A percentile compares a stretch with the other conserved stretches of the same genome.
phyloP scores from a whole-genome alignment of 1,140 invertebrate genomes.

The Araneus ventricosus region DNA sequence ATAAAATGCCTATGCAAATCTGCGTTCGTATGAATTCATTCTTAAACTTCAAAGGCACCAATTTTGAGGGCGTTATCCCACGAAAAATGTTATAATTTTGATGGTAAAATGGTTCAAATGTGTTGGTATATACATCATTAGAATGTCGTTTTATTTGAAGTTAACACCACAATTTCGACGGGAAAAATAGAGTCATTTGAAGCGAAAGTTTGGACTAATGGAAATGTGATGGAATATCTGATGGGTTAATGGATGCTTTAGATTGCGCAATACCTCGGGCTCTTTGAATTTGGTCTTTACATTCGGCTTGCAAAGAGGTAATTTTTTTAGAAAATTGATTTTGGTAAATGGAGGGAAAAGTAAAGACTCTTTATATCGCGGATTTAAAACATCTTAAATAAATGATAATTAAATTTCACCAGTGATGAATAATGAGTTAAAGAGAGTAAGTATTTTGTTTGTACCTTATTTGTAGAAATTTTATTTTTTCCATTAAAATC shows the following conservation, averaged over 20 bases:
- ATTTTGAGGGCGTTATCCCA: background rate
- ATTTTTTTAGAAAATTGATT: background rate
- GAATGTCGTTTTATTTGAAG: background rate
- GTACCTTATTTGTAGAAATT: too few relatives aligned
- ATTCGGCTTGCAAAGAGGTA: background rate
- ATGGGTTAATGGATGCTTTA: background rate
- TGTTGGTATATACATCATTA: background rate
- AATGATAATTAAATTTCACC: too few relatives aligned
- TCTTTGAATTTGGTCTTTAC: background rate
- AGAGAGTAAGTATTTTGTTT: too few relatives aligned
- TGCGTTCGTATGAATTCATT: too few relatives aligned
- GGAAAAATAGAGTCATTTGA: background rate
- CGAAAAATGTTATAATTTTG: background rate
- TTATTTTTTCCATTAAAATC: too few relatives aligned
- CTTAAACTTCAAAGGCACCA: background rate
- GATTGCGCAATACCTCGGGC: background rate
- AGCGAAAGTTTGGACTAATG: background rate
- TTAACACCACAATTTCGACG: background rate
- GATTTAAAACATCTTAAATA: too few relatives aligned
- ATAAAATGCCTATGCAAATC: too few relatives aligned
- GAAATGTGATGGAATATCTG: constrained; percentile 1
- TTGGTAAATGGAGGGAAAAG: too few relatives aligned
- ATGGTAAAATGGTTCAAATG: background rate
- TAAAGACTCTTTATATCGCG: too few relatives aligned
- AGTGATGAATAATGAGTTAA: too few relatives aligned